A percentile compares a stretch with the other conserved stretches of the same genome.
Evolutionary conservation across 2,797 vertebrate species (phyloP).

Genomic region (Poeciliopsis presidionis): DNA sequence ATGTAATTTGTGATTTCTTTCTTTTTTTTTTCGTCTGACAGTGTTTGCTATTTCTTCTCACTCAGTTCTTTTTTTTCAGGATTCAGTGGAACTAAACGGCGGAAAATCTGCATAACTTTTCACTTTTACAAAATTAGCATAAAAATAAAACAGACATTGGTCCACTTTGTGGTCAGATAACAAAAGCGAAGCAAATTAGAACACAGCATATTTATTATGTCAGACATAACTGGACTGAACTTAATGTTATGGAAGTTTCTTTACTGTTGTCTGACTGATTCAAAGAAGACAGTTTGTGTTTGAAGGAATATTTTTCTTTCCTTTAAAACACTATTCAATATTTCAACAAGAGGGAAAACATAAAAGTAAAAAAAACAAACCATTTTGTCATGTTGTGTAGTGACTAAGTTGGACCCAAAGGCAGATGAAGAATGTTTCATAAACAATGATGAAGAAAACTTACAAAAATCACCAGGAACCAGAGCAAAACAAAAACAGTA

Average conservation of each 20-base stretch:
- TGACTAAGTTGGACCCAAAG: no score
- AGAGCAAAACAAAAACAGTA: no score
- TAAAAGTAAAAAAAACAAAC: background rate
- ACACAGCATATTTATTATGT: background rate
- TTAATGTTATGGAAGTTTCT: background rate
- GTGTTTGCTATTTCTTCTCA: background rate
- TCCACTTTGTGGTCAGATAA: background rate
- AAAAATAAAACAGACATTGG: background rate
- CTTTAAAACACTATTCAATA: background rate
- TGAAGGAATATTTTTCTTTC: background rate
- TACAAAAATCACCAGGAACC: no score
- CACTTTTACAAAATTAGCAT: background rate
- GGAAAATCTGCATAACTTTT: background rate
- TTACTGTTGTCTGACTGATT: background rate
- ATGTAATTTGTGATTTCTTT: background rate
- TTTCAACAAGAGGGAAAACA: background rate
- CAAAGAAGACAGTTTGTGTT: background rate
- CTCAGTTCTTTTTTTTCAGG: background rate
- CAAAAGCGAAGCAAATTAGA: background rate
- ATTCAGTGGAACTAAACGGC: background rate
- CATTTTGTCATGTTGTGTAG: background rate
- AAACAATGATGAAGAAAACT: no score
- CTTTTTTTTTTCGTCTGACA: background rate
- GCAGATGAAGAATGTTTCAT: no score
- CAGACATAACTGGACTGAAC: background rate